phyloP scores from a whole-genome alignment of 2,113 vertebrate species.

The Cebidichthys violaceus region DNA sequence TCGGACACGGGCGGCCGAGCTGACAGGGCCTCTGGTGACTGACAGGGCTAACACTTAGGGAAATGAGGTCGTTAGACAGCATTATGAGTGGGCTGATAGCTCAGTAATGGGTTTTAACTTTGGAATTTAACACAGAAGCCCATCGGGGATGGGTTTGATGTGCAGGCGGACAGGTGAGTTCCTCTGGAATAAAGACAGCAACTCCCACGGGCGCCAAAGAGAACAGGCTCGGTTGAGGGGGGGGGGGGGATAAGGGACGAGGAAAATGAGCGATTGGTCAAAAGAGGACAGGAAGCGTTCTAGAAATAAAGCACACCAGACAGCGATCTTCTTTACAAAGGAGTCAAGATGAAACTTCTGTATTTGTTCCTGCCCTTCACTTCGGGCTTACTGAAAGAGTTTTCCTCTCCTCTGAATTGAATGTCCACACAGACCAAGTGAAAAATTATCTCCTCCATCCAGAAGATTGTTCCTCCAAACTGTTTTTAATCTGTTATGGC shows the following conservation, averaged over 20 bases:
- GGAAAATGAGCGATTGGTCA: slow-evolving; percentile 11
- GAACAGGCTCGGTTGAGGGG: slow-evolving; percentile 24
- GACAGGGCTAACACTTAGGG: slow-evolving; percentile 86
- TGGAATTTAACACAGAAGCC: slow-evolving; percentile 82
- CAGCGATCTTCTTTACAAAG: slow-evolving; percentile 73
- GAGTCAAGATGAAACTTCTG: slow-evolving; percentile 58
- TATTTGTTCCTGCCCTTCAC: slow-evolving; percentile 46
- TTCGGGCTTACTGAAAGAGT: slow-evolving; percentile 12
- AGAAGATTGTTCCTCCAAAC: slow-evolving; percentile 35
- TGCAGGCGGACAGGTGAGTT: slow-evolving; percentile 84
- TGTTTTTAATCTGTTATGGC: slow-evolving; percentile 56
- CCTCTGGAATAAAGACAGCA: slow-evolving; percentile 79
- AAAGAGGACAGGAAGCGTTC: slow-evolving; percentile 53
- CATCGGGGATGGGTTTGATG: slow-evolving; percentile 86
- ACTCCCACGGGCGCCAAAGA: slow-evolving; percentile 65
- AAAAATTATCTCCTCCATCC: slow-evolving; percentile 45
- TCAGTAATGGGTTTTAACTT: slow-evolving; percentile 92
- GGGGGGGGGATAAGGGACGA: neutral
- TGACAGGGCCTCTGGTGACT: slow-evolving; percentile 75
- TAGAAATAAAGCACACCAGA: slow-evolving; percentile 81
- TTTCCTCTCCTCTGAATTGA: slow-evolving; percentile 34
- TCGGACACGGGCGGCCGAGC: slow-evolving; percentile 76
- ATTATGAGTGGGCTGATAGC: slow-evolving; percentile 89
- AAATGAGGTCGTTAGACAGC: slow-evolving; percentile 92
- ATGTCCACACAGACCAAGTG: slow-evolving; percentile 29